phyloP scores from a whole-genome alignment of 2,888 invertebrate genomes.

The Dyspetes luteomarginatus region DNA sequence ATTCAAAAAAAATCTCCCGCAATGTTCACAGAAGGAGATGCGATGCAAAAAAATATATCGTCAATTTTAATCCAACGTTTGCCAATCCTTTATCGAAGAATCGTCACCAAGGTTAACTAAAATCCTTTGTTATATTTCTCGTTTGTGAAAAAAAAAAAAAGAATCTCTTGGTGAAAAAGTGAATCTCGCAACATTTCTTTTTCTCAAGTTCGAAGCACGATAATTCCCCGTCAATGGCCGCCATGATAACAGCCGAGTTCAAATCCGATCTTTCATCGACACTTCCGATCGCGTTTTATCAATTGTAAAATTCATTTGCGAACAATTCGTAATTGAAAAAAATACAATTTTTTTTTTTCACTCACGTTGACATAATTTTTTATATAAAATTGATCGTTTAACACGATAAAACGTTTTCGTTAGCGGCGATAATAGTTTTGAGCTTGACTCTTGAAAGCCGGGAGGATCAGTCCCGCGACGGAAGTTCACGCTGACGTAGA shows the following conservation, averaged over 20 bases:
- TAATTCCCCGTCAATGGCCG: background rate
- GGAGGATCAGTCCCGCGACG: conserved; percentile 50
- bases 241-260: conserved; percentile 20
- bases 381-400: background rate
- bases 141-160: background rate
- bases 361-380: background rate
- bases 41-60: background rate
- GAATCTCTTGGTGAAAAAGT: conserved; percentile 25
- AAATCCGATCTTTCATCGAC: background rate
- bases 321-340: background rate
- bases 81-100: background rate
- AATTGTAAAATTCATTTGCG: background rate
- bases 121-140: conserved; percentile 8
- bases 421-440: conserved; percentile 32
- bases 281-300: background rate
- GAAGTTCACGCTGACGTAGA: conserved; percentile 73
- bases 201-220: conserved; percentile 20
- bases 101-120: background rate
- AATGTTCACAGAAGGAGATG: background rate
- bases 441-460: conserved; percentile 64
- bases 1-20: background rate
- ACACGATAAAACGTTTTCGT: background rate
- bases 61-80: background rate
- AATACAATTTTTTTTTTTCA: background rate
- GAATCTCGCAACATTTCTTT: conserved; percentile 21